Base-by-base conservation (phyloP, 2,797 vertebrate genomes). In the Poeciliopsis paucimaculata region DNA sequence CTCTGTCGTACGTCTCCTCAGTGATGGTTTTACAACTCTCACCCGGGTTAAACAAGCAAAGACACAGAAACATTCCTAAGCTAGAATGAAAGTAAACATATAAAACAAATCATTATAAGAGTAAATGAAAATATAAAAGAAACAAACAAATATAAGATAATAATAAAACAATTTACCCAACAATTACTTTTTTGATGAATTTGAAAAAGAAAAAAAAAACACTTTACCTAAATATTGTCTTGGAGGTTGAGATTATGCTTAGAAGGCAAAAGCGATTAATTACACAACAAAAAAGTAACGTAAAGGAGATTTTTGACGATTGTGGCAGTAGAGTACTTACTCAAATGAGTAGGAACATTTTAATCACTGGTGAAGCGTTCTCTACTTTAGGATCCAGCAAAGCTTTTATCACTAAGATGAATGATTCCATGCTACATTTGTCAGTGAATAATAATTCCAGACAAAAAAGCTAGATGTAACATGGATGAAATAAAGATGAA, bases 221-320 rank as follows among this genome's bases (percentile, higher is more conserved):
- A 31, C 4, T 60, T 60, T 31, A 31, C 34, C 60, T 43, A 87
- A 78, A 87, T 74, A 86, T 80, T 68, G 49, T n/a, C 73, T 89
- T 86, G 80, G 60, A 71, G 79, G 82, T 43, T 41, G 70, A 79
- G 53, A 79, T 78, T 70, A 83, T 90, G 72, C 77, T 81, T 72
- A 77, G 55, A 87, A 72, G 86, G 60, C 15, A 18, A 75, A 68
- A 72, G 74, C 49, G 18, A 81, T 26, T 66, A 73, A 18, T 73
- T 11, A 73, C 39, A 23, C 18, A 64, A 43, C 45, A 68, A 34
- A 80, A 84, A 91, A 88, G 86, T 85, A 82, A 92, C 83, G 87
- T 85, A 92, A 90, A 89, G 87, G 91, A 81, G 84, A 88, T 85
- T 90, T 91, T 88, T 90, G 91, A 94, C 85, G 90, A 88, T 84